Base-by-base conservation (phyloP, 2,797 vertebrate genomes). In the Chrosomus eos region DNA sequence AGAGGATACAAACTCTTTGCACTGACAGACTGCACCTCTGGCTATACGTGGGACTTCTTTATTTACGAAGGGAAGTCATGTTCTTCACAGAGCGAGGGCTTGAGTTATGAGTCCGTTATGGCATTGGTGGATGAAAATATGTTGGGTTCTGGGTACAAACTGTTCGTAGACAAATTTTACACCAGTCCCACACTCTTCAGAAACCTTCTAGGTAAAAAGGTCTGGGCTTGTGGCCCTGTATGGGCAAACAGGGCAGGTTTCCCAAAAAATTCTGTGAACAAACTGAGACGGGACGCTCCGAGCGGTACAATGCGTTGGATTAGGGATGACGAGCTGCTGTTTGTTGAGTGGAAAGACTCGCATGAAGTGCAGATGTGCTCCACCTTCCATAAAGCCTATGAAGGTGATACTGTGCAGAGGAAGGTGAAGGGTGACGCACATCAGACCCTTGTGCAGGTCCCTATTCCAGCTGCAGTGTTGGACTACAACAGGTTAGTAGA, bases 101-200 rank as follows among this genome's bases (percentile, higher is more conserved):
- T 87, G 0, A 89, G 91, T 84, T 93, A 93, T 0, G 91, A 93
- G 1, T 45, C 89, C 0, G 93, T 94, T 18, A 93, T 94, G 91
- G 85, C 89, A 23, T 83, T 94, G 4, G 82, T 93, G 19, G 75
- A 91, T 0, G 83, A 91, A 10, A 87, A 90, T 5, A 85, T 91
- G 53, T 88, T 94, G 1, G 93, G 93, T 0, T 91, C 85, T 64
- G 93, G 93, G 10, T 94, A 95, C 79, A 92, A 91, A n/a, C 88
- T 94, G 13, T 94, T 92, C 2, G 88, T 94, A 9, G 93, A 95
- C 70, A 92, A 87, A 89, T 94, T 92, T 43, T 94, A 94, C 91
- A 92, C 92, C 5, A 94, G 93, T 53, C 89, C 92, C 0, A 72
- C 73, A 23, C 89, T 94, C 11, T 89, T 89, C 51, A 67, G 2